Evolutionary conservation across 1,140 invertebrate species (phyloP).

Genomic region (Batillaria attramentaria): DNA sequence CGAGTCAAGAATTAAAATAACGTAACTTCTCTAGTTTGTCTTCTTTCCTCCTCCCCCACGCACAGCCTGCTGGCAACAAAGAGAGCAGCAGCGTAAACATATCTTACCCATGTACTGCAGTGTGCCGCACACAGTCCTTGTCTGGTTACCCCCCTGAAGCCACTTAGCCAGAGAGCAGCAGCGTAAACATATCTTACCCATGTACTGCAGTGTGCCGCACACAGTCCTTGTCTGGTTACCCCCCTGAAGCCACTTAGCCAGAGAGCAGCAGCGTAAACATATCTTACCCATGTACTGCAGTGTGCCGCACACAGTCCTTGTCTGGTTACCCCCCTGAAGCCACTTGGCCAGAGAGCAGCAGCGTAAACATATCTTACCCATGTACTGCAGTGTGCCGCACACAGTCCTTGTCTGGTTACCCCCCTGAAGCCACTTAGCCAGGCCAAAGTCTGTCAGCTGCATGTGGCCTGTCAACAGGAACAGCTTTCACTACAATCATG

Average conservation of each 20-base stretch:
- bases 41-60: no score
- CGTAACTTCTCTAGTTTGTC: no score
- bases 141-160: constrained; percentile 82
- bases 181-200: constrained; percentile 76
- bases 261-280: constrained; percentile 75
- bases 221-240: constrained; percentile 86
- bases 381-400: constrained; percentile 92
- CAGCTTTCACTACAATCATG: neutral
- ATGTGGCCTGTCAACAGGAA: constrained; percentile 77
- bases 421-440: constrained; percentile 89
- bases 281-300: constrained; percentile 84
- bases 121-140: constrained; percentile 91
- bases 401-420: constrained; percentile 86
- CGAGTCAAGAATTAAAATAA: neutral
- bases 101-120: constrained; percentile 85
- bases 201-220: constrained; percentile 92
- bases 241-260: constrained; percentile 89
- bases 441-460: constrained; percentile 91
- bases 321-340: constrained; percentile 82
- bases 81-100: no score
- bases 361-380: constrained; percentile 73
- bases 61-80: no score
- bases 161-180: constrained; percentile 96
- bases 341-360: constrained; percentile 89
- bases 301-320: constrained; percentile 91